Evolutionary conservation across 1,140 invertebrate genomes (phyloP).

Genomic region (Diuraphis noxia): DNA sequence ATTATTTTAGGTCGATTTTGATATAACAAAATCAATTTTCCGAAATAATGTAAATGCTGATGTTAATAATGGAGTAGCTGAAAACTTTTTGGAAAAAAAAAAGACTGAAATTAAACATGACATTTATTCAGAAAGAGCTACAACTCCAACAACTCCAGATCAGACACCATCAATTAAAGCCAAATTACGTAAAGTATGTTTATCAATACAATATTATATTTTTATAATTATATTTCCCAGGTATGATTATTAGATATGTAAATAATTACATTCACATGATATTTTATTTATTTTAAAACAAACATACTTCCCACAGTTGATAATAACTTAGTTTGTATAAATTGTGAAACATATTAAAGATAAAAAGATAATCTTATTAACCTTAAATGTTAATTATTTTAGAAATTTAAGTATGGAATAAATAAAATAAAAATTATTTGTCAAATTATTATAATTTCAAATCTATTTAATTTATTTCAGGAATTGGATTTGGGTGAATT

Average conservation of each 20-base stretch:
- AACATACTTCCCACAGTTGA: not conserved
- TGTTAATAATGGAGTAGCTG: not conserved
- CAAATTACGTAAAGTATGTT: conserved; percentile 44
- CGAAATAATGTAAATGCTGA: not conserved
- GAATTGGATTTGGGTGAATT: conserved; percentile 48
- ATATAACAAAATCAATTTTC: not conserved
- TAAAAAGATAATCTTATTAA: not conserved
- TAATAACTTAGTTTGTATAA: not conserved
- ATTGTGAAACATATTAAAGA: not conserved
- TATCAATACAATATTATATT: not conserved
- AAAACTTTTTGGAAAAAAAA: not conserved
- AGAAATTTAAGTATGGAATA: too few species aligned
- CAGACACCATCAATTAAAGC: conserved; percentile 24
- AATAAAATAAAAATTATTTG: not conserved
- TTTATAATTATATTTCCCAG: not conserved
- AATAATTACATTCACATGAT: not conserved
- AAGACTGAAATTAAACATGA: not conserved
- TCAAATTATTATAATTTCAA: not conserved
- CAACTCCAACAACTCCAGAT: conserved; percentile 38
- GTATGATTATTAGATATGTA: not conserved
- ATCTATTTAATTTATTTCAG: not conserved
- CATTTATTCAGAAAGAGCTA: not conserved
- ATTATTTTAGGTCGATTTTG: conserved; percentile 8
- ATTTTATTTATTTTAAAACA: not conserved
- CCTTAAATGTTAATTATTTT: not conserved